Conservation (phyloP, 2,113 vertebrate species). For the Symphodus melops region DNA sequence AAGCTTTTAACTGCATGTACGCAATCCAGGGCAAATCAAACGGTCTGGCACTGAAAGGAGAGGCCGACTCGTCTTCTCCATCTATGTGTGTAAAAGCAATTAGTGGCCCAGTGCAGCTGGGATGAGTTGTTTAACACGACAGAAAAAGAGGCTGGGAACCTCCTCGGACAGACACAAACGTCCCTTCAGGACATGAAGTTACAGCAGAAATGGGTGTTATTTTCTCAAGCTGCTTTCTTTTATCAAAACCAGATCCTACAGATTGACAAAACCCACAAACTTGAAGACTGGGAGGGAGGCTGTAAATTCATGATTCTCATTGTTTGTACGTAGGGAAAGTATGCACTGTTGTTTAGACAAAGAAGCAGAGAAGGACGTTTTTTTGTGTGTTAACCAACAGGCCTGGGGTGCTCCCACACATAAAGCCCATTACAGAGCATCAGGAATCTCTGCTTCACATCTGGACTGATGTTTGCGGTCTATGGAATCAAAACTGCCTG, state of each 20-base stretch:
- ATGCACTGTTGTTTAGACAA: constrained; percentile 53
- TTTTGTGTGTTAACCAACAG: constrained; percentile 50
- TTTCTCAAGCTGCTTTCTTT: constrained; percentile 72
- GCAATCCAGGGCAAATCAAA: constrained; percentile 73
- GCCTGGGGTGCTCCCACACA: constrained; percentile 59
- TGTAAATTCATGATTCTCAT: constrained; percentile 66
- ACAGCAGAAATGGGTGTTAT: constrained; percentile 60
- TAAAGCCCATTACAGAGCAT: constrained; percentile 68
- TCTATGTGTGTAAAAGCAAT: constrained; percentile 78
- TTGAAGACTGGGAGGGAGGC: constrained; percentile 35
- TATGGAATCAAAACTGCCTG: constrained; percentile 51
- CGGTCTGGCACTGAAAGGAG: constrained; percentile 60
- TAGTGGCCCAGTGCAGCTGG: constrained; percentile 61
- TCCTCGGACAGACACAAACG: constrained; percentile 44
- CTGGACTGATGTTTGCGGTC: constrained; percentile 63
- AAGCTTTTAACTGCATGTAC: constrained; percentile 79
- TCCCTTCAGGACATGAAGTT: constrained; percentile 65
- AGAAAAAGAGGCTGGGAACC: constrained; percentile 36
- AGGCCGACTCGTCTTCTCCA: constrained; percentile 67
- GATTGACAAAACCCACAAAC: constrained; percentile 59
- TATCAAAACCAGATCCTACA: constrained; percentile 73
- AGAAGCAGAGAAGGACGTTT: constrained; percentile 50
- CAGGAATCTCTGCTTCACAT: constrained; percentile 70
- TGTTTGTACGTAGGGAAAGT: constrained; percentile 56
- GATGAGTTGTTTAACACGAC: constrained; percentile 54